Evolutionary conservation across 2,113 vertebrate species (phyloP), one percentile per base, ranked within the genome.

Genomic region (Nematolebias whitei): DNA sequence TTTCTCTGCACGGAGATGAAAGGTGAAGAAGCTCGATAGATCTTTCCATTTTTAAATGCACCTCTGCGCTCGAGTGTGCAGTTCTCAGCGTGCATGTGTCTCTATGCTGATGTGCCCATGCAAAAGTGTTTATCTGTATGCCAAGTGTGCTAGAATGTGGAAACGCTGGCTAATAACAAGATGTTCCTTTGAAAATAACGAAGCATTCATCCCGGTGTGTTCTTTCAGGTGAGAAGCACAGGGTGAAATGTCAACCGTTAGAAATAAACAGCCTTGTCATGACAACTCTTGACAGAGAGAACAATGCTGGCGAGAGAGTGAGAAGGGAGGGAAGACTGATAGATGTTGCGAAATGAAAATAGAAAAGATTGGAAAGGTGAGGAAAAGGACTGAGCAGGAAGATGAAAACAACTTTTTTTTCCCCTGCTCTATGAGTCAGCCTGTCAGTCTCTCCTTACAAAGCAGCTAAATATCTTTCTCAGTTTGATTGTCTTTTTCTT

Each of bases 201-300:
- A 48, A 5, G 39, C 79, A 73, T 86, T 85, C 82, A 77, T 73
- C 49, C 53, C 1, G 43, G 71, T 67, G 83, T 67, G 74, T 87
- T 85, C 82, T 83, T 78, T 68, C 75, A 82, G 85, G 85, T 58
- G 51, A 78, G 75, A 49, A 19, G 68, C 76, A 67, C 65, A 8
- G 71, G 82, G 84, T 54, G 67, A 83, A 83, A 82, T 87, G 80
- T 87, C 84, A 85, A 82, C 81, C 80, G 75, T 80, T 74, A 76
- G 73, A 85, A 84, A 83, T 82, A 79, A 85, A 84, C 82, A 82
- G 78, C 78, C 80, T 71, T 69, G 84, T 86, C 85, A 85, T 71
- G 83, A 87, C 82, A 82, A 78, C 68, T 87, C 71, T 52, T 75
- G 75, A 82, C 47, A 18, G 74, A 70, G 76, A 69, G 73, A 89